phyloP scores from a whole-genome alignment of 2,113 vertebrate genomes.

The Semicossyphus pulcher region DNA sequence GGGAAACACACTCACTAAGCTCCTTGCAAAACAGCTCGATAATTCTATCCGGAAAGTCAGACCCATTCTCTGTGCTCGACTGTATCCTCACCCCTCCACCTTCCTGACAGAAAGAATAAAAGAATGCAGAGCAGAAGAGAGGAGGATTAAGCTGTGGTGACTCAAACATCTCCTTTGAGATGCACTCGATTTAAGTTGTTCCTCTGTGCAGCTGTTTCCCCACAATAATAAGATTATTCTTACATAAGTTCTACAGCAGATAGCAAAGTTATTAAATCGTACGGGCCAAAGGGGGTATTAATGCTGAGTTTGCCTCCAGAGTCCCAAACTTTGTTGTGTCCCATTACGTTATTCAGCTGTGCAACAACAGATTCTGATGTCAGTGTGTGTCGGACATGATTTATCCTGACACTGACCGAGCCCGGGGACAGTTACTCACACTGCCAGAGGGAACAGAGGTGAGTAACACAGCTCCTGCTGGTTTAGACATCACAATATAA shows the following conservation, averaged over 20 bases:
- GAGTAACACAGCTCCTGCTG: too few species aligned
- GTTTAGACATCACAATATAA: too few species aligned
- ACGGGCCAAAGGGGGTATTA: background rate
- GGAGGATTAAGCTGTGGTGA: background rate
- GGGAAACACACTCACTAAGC: conserved; percentile 22
- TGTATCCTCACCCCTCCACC: background rate
- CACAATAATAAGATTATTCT: conserved; percentile 8
- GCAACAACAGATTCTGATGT: background rate
- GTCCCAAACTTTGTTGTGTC: background rate
- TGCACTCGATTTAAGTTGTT: background rate
- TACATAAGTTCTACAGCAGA: background rate
- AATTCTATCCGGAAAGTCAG: background rate
- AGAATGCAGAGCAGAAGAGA: background rate
- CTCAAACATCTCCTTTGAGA: background rate
- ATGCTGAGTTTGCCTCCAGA: background rate
- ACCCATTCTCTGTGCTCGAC: background rate
- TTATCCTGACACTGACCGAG: background rate
- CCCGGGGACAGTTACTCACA: too few species aligned
- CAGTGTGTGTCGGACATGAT: background rate
- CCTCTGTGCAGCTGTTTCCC: conserved; percentile 13
- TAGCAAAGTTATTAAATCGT: background rate
- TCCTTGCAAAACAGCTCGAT: conserved; percentile 7
- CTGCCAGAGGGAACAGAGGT: too few species aligned
- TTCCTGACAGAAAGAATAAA: conserved; percentile 1
- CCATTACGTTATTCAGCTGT: background rate